Conservation (phyloP, 1,140 invertebrate species). For the Lycorma delicatula region DNA sequence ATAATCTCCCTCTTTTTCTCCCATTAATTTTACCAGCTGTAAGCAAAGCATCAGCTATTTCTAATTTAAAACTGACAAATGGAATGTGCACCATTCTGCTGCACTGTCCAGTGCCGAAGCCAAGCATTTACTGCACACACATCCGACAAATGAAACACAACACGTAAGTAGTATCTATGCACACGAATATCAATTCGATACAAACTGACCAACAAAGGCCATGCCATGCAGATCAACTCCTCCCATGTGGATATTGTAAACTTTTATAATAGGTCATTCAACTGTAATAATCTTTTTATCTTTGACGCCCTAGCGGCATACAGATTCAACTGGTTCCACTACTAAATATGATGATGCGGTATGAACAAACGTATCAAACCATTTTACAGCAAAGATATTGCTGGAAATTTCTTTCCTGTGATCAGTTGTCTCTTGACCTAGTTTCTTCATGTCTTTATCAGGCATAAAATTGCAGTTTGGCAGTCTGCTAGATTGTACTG, state of each 20-base stretch:
- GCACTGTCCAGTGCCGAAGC: conserved; percentile 9
- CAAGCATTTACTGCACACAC: conserved; percentile 15
- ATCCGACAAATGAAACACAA: conserved; percentile 10
- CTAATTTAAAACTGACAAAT: conserved; percentile 11
- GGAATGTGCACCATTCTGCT: conserved; percentile 5
- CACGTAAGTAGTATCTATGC: not conserved
- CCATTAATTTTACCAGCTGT: not conserved
- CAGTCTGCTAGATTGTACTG: conserved; percentile 17
- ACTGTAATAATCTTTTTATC: conserved; percentile 13
- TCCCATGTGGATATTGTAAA: conserved; percentile 19
- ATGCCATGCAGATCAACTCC: conserved; percentile 18
- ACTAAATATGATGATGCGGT: conserved; percentile 16
- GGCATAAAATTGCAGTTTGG: conserved; percentile 8
- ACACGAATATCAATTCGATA: conserved; percentile 9
- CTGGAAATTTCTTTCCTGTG: conserved; percentile 1
- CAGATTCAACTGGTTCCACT: conserved; percentile 13
- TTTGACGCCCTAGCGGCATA: conserved; percentile 14
- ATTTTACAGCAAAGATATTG: conserved; percentile 12
- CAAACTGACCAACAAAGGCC: conserved; percentile 1
- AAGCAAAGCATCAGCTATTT: conserved; percentile 9
- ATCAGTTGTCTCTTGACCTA: conserved; percentile 12
- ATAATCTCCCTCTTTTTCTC: conserved; percentile 8
- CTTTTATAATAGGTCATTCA: conserved; percentile 16
- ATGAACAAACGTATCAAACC: conserved; percentile 17
- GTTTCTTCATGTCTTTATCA: conserved; percentile 19